Evolutionary conservation across 2,113 vertebrate genomes (phyloP).

Genomic region (Silurus meridionalis): DNA sequence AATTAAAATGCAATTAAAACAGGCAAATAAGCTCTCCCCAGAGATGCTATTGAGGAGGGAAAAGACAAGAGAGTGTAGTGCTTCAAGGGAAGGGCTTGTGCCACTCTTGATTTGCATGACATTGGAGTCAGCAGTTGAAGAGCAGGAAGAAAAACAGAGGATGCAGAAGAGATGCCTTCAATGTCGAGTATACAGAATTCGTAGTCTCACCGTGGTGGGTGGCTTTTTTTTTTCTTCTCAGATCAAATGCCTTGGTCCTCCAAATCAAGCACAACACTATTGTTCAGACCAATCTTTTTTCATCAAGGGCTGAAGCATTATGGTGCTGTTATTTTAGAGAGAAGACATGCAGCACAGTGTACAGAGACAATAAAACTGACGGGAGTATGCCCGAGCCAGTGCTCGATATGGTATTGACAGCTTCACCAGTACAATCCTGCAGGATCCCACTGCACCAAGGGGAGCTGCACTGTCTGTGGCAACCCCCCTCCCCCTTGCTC

Average conservation of each 20-base stretch:
- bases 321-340: slow-evolving; percentile 13
- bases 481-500: slow-evolving; percentile 43
- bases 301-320: not conserved
- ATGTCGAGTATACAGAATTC: slow-evolving; percentile 5
- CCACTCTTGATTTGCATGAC: slow-evolving; percentile 73
- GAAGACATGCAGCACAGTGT: not conserved
- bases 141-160: slow-evolving; percentile 50
- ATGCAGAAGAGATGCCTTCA: slow-evolving; percentile 43
- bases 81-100: slow-evolving; percentile 68
- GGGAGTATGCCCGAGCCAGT: slow-evolving; percentile 19
- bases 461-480: slow-evolving; percentile 46
- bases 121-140: slow-evolving; percentile 59
- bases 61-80: slow-evolving; percentile 55
- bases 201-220: slow-evolving; percentile 38
- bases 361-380: slow-evolving; percentile 28
- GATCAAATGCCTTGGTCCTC: slow-evolving; percentile 5
- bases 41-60: slow-evolving; percentile 57
- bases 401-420: slow-evolving; percentile 65
- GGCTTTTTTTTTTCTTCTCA: slow-evolving; percentile 8
- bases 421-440: slow-evolving; percentile 56
- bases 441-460: slow-evolving; percentile 66
- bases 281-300: not conserved
- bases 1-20: slow-evolving; percentile 78
- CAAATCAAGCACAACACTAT: slow-evolving; percentile 26
- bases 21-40: slow-evolving; percentile 71